Base-by-base conservation (phyloP, 1,140 invertebrate species). In the Tetraneura akinire region DNA sequence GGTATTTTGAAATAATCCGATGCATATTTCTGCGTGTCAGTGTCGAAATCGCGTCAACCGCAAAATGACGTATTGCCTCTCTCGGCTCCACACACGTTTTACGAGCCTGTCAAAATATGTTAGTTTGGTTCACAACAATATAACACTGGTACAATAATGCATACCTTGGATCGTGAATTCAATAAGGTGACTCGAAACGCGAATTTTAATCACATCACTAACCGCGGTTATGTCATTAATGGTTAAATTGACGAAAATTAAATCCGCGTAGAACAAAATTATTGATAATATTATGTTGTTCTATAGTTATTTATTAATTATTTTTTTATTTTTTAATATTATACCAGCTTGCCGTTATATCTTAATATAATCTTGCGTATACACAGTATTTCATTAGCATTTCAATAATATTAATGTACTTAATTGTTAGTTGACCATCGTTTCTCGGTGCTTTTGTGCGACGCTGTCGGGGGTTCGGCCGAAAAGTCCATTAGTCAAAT, bases 401-500 rank as follows among this genome's bases (percentile, higher is more conserved):
- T 68, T 47, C 66, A 68, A 68, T 68, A 68, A n/a, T 47, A 47
- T 37, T 37, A 37, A 4, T 37, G 8, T 37, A 37, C 32, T 8
- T 4, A 4, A 37, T 68, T 47, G 23, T 13, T 26, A n/a, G 66
- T 68, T 68, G 66, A 68, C 66, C 66, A 68, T 45, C 23, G 23
- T 68, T 68, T 68, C 64, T 68, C 66, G 13, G 14, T n/a, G 21
- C 37, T n/a, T 68, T 68, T 68, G 66, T 47, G 47, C 42, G 13
- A 64, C 18, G 66, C n/a, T 45, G n/a, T 21, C 6, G n/a, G 13
- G 66, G 21, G 66, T 5, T 6, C 45, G 42, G 66, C 66, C 66
- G 23, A 45, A 47, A 68, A 68, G 66, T 68, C 66, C 66, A 68
- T 68, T 68, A 68, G 66, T 68, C 66, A 26, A 68, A 68, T 68